Evolutionary conservation across 2,888 invertebrate genomes (phyloP), one percentile per base, ranked within the genome.

Genomic region (Druceiella hillmani): DNA sequence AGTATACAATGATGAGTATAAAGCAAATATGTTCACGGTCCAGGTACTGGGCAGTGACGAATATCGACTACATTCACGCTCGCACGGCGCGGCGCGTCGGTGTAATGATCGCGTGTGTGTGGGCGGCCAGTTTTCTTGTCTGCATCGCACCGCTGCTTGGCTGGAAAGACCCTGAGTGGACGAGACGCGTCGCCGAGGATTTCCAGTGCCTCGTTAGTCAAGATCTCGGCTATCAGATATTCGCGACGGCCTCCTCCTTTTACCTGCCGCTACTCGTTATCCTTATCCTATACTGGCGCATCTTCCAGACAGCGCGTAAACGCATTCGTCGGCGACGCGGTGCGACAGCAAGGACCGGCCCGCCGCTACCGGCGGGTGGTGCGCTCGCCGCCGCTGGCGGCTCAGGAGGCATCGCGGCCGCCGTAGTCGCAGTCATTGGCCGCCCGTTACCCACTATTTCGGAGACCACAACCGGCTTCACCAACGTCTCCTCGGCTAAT

Each of bases 31-130:
- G n/a, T n/a, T n/a, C n/a, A n/a, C n/a, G n/a, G n/a, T 54, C 14
- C 60, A 82, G 87, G 62, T 92, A 87, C 65, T 90, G 90, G 88
- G 88, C 90, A 45, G 89, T 93, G 52, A 92, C 92, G 43, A 85
- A 87, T 61, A 84, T 90, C 52, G 87, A 90, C 66, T 91, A 92
- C 69, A 88, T 89, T 46, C 85, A 89, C 57, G 82, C 86, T 51
- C 72, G 90, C 46, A 88, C 86, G 27, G 82, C 82, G 6, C 76
- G 75, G 39, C 74, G 85, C 41, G 83, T 91, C 50, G 81, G 86
- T 33, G 64, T 81, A 39, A 89, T 90, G 87, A 87, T 91, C 46
- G 74, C 79, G 42, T 75, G 85, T 46, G 84, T 90, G 38, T 94
- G 93, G 93, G 65, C 81, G 36, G 82, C 87, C 20, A 83, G 91